phyloP scores from a whole-genome alignment of 2,797 vertebrate species.

The Thaleichthys pacificus region DNA sequence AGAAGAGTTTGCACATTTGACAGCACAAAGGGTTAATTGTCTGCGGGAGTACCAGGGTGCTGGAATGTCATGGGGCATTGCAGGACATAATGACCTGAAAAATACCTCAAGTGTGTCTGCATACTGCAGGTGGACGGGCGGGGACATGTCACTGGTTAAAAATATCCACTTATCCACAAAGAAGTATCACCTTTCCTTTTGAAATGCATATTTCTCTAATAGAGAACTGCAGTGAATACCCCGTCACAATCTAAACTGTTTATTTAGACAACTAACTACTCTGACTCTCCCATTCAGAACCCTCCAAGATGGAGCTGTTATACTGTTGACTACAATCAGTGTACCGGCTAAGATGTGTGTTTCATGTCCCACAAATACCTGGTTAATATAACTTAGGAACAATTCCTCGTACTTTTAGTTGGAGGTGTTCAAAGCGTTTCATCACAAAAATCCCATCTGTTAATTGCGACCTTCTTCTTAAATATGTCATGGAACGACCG shows the following conservation, averaged over 20 bases:
- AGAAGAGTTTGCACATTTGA: background rate
- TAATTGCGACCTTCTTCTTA: background rate
- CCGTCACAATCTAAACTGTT: no score
- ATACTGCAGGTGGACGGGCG: background rate
- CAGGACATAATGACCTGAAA: no score
- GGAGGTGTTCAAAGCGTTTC: background rate
- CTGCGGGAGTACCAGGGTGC: background rate
- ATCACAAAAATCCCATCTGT: background rate
- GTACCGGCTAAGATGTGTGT: no score
- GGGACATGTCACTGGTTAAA: background rate
- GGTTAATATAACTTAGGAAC: background rate
- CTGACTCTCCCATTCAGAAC: constrained; percentile 15
- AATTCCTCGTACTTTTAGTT: background rate
- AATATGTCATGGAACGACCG: constrained; percentile 1
- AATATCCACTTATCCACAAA: background rate
- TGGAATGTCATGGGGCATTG: no score
- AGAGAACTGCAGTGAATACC: constrained; percentile 7
- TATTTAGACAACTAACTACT: background rate
- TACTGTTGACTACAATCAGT: background rate
- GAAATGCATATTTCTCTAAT: background rate
- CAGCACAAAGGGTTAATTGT: constrained; percentile 4
- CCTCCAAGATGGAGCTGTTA: background rate
- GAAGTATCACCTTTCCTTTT: background rate
- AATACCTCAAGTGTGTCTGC: background rate
- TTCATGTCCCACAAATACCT: no score